Evolutionary conservation across 2,113 vertebrate species (phyloP), one percentile per base, ranked within the genome.

Genomic region (Chlorodrepanis virens): DNA sequence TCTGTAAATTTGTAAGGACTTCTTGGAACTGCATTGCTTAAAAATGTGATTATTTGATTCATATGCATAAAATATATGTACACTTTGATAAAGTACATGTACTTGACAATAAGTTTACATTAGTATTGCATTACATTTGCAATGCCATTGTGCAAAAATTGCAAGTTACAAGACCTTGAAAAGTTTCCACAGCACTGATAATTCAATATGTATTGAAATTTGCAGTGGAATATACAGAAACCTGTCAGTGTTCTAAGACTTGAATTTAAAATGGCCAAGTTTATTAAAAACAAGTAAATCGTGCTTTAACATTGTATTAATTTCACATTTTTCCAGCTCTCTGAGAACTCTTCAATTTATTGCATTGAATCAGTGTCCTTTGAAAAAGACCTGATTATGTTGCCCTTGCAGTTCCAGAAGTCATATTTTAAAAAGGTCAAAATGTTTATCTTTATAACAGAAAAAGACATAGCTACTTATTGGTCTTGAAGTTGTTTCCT

Each of bases 401-500:
- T 91, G 64, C 89, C 76, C 56, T 97, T 93, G 68, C 89, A 89
- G 67, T 94, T 92, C 72, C 56, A 89, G 64, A 94, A 92, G 56
- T 90, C 80, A 87, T 94, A 93, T 96, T 95, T 94, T 94, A 59
- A 92, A 97, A 97, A 97, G 95, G 95, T 97, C 94, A 97, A 96
- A 95, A 94, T 95, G 91, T 93, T 97, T 96, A 91, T 89, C 91
- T 96, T 94, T 89, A 67, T 64, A 93, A 70, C 68, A 93, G 64
- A 78, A 94, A 96, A 96, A 97, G 72, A 92, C 91, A 78, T 83
- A 94, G 72, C 47, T 93, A 78, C 77, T 94, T 93, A 95, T 40
- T 87, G 76, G 83, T 90, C 76, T 87, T 89, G 52, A 94, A 96
- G 60, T 92, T 95, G 86, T 82, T 95, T 94, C 95, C 83, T 90